A percentile compares a stretch with the other conserved stretches of the same genome.
phyloP scores from a whole-genome alignment of 1,140 invertebrate species.

The Penaeus chinensis region DNA sequence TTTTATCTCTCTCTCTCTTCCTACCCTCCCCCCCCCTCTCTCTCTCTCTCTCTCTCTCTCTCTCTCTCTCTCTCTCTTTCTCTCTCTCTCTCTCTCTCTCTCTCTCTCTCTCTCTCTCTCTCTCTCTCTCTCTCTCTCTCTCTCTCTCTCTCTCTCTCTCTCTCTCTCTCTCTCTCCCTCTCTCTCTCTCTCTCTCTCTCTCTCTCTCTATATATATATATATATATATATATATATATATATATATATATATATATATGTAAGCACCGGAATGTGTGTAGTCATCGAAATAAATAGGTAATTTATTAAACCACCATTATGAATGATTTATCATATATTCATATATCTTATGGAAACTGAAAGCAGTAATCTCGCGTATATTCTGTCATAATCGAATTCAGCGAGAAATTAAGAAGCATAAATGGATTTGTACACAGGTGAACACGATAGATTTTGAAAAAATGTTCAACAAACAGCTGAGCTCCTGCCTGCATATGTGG shows the following conservation, averaged over 20 bases:
- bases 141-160: too few species aligned
- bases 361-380: too few species aligned
- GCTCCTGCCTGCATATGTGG: too few species aligned
- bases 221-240: conserved; percentile 3
- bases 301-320: too few species aligned
- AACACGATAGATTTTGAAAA: too few species aligned
- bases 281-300: too few species aligned
- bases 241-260: neutral
- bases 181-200: neutral
- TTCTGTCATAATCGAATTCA: too few species aligned
- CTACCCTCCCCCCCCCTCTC: neutral
- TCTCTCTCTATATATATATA: neutral
- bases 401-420: neutral
- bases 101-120: neutral
- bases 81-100: neutral
- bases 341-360: too few species aligned
- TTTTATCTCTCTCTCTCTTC: neutral
- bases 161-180: too few species aligned
- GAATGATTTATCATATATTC: too few species aligned
- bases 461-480: too few species aligned
- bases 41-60: neutral
- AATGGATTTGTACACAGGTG: neutral
- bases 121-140: neutral
- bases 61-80: neutral
- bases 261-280: neutral